Evolutionary conservation across 2,888 invertebrate genomes (phyloP), one percentile per base, ranked within the genome.

Genomic region (Gasteruption jaculator): DNA sequence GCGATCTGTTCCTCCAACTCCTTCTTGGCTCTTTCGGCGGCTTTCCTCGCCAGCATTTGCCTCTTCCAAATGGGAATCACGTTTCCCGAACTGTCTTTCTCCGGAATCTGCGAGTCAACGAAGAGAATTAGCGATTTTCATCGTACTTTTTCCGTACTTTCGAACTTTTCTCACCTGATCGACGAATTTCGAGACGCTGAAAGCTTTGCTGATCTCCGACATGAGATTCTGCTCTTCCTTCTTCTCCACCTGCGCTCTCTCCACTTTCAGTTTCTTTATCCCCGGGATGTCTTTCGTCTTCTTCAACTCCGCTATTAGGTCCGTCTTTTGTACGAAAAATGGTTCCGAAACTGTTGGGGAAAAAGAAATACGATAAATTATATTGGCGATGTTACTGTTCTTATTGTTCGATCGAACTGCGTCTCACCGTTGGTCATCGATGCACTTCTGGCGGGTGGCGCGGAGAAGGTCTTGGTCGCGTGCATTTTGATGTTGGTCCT

Each of bases 1-100:
- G 83, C 83, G 58, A 91, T 76, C 60, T 89, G 84, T 66, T 89
- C 90, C 71, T 93, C 92, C 56, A 91, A 76, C 62, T 95, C 93
- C 61, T 87, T 88, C 53, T 88, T 82, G 7, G 94, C 93, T 54
- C 90, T 86, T 71, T 95, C 94, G 0, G 95, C 94, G 0, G 92
- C 90, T 68, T 94, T 89, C 60, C 91, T 85, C 2, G 95, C 95
- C 69, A 94, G 70, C 90, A 95, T 92, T 72, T 94, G 93, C 8
- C 93, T 76, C 68, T 94, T 94, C 95, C 95, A 95, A 16, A 86
- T 86, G 10, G 95, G 95, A 60, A 95, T 91, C 27, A 84, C 77
- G 63, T 89, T 90, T 1, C 94, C 94, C 5, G 88, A 83, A 36
- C 83, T 82, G 68, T 94, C 94, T 48, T 84, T 83, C 64, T 91